Base-by-base conservation (phyloP, 2,113 vertebrate species). In the Cryptotis parvus region DNA sequence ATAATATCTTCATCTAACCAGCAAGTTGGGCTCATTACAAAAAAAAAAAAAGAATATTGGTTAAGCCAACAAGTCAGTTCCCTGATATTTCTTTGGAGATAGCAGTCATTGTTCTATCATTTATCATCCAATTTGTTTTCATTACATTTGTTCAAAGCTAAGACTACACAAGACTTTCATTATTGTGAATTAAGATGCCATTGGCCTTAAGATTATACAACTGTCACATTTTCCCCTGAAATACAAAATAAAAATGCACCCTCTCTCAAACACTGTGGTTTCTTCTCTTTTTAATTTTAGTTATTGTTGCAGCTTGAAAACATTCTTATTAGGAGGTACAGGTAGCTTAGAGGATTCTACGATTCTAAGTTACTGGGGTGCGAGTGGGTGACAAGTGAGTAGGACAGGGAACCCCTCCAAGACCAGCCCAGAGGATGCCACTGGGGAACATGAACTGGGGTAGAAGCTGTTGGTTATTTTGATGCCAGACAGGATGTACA, bases 1-100 rank as follows among this genome's bases (percentile, higher is more conserved):
- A 97, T 87, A 96, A 92, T 93, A 96, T 97, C 97, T 97, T 96
- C 96, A 96, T 97, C 97, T 97, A 95, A 95, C 96, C 91, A 96
- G 85, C 86, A 77, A 95, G 95, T 96, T 94, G 89, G 87, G 55
- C 69, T 96, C 89, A 95, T 97, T 97, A 97, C 49, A 87, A 84
- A 43, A 43, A 86, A 94, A n/a, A n/a, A 95, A 93, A 87, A 95
- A 94, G 83, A 96, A 91, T 1, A 3, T 12, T 94, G 78, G 94
- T 94, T 82, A 97, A 93, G 91, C 68, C 61, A 61, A 41, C 65
- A 91, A 74, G 37, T 75, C 70, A 14, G 31, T 58, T n/a, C 93
- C 39, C 73, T 83, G 26, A 45, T 82, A 73, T 37, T 11, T 63
- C 80, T 96, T 55, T 69, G 83, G 93, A 95, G 83, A 45, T 12